Evolutionary conservation across 1,140 invertebrate genomes (phyloP), one percentile per base, ranked within the genome.

Genomic region (Macrosteles quadrilineatus): DNA sequence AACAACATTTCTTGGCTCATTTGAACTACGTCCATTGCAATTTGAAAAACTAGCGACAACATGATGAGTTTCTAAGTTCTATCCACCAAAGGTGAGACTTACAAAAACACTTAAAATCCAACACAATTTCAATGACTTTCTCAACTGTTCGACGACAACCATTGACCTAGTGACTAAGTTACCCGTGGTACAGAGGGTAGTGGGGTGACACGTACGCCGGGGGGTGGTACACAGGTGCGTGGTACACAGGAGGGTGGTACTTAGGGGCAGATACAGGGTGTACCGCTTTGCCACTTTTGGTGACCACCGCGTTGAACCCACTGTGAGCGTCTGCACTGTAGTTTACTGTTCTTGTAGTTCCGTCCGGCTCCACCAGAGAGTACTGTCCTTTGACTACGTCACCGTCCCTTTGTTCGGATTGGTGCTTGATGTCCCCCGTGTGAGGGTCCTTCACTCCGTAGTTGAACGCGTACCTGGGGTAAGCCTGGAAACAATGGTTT

Each of bases 311-410:
- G 75, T 86, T 86, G 79, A 87, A 87, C 0, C 85, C 85, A 75
- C 83, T 83, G 65, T 85, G 84, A 69, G 85, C 82, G 75, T 87
- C 86, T 0, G 86, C 84, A 71, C 84, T 82, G 78, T 87, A 87
- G 75, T 85, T 81, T 1, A 86, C 86, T 25, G 85, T 81, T 32
- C 86, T 80, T 72, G 84, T 84, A 12, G 85, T 86, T 14, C 86
- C 86, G 75, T 87, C 86, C 0, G 85, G 83, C 72, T 86, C 85
- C 4, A 84, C 74, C 17, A 86, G 77, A 0, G 83, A 83, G 78
- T 86, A 87, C 1, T 81, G 81, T 0, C 84, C 84, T 45, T 83
- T 82, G 4, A 84, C 83, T 0, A 83, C 81, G 69, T 85, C 84
- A 4, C 84, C 84, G 65, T 84, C 82, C 9, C 83, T 77, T 17